Percentiles rank a stretch among this genome's conserved stretches.
phyloP scores from a whole-genome alignment of 2,113 vertebrate genomes.

The Anolis carolinensis region DNA sequence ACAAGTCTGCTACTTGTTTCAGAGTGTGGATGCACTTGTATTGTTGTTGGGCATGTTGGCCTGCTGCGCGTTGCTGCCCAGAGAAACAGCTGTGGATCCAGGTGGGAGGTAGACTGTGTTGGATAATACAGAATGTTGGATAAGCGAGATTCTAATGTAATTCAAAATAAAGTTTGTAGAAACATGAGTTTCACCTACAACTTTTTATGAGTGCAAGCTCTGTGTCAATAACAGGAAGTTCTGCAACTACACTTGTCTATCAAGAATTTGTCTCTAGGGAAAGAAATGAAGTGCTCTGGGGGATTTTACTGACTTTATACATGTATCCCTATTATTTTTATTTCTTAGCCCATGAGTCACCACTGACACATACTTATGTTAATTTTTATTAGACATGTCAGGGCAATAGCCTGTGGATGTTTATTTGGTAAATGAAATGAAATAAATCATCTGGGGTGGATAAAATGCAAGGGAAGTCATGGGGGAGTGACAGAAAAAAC shows the following conservation, averaged over 20 bases:
- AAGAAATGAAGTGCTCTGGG: neutral
- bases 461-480: slow-evolving; percentile 9
- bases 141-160: too few species aligned
- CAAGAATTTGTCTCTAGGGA: neutral
- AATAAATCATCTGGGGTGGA: slow-evolving; percentile 3
- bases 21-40: too few species aligned
- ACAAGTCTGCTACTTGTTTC: too few species aligned
- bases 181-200: neutral
- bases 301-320: slow-evolving; percentile 3
- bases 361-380: neutral
- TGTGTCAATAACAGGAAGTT: neutral
- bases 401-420: neutral
- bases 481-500: neutral
- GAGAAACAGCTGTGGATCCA: too few species aligned
- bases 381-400: slow-evolving; percentile 14
- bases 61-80: too few species aligned
- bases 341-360: slow-evolving; percentile 14
- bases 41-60: too few species aligned
- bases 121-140: too few species aligned
- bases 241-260: neutral
- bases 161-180: neutral
- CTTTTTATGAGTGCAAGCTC: neutral
- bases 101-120: too few species aligned
- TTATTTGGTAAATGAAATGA: slow-evolving; percentile 17
- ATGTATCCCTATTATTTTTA: neutral